Base-by-base conservation (phyloP, 1,140 invertebrate species). In the Protaetia brevitarsis region DNA sequence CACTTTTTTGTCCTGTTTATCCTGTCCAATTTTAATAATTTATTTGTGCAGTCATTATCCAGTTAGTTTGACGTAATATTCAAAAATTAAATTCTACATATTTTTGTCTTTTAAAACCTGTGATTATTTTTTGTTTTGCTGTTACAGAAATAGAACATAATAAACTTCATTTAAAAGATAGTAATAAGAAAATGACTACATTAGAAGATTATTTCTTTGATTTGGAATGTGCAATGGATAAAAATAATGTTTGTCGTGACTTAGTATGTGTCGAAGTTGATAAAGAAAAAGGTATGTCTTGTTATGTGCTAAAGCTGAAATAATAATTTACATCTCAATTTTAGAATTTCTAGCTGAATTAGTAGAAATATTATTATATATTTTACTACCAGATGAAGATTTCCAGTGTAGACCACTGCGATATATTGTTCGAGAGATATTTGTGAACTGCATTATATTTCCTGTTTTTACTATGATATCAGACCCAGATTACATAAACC, bases 401-500 rank as follows among this genome's bases (percentile, higher is more conserved):
- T 96, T 95, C 79, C 87, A 90, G 67, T 95, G 92, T 79, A 85
- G 91, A 73, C 85, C 92, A 27, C 82, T 94, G 41, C 84, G 91
- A 70, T 86, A 88, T 73, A 83, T 95, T 60, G 79, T 93, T 30
- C 84, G 93, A 75, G 93, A 96, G 78, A 84, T 97, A 41, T 83
- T 96, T 71, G 86, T 91, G 19, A 89, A 91, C 72, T 84, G 87
- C 69, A 85, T 97, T 41, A 86, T 97, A 65, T 81, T 87, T 68
- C 93, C 94, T 3, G 79, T 94, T 3, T 82, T 97, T 36, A 83
- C 90, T 76, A 81, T 93, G 71, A 80, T 97, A 57, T 93, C 93
- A 27, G 94, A 97, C 82, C 95, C 96, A 64, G 94, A 97, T 84
- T 96, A 94, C 78, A 90, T 98, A 69, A 97, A 97, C 84, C 91